These are phyloP conservation scores for Phataginus tricuspis DNA, from an alignment of 2,797 vertebrate genomes.

Conservation along the genomic window DNA sequence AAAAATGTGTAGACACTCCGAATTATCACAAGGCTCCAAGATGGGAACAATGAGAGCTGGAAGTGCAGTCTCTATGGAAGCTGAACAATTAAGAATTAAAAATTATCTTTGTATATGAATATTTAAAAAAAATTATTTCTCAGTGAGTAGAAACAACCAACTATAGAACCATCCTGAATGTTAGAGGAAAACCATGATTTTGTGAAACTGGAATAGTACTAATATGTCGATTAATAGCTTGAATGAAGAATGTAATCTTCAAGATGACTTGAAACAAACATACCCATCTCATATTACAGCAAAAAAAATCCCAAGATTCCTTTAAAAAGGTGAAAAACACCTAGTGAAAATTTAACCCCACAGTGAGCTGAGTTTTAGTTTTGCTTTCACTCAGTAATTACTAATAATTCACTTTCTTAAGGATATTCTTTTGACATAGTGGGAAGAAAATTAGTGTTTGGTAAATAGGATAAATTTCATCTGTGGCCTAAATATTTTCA, in stretches of 20 bases:
- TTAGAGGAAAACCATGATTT: constrained; percentile 24
- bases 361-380: constrained; percentile 21
- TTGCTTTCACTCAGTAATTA: constrained; percentile 28
- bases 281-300: neutral
- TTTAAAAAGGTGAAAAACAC: constrained; percentile 30
- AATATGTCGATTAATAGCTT: constrained; percentile 3
- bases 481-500: constrained; percentile 39
- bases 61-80: constrained; percentile 97
- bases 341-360: constrained; percentile 5
- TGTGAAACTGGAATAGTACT: constrained; percentile 37
- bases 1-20: constrained; percentile 98
- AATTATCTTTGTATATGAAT: constrained; percentile 53
- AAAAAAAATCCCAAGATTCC: neutral
- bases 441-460: constrained; percentile 25
- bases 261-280: constrained; percentile 43
- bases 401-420: constrained; percentile 35
- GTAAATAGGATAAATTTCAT: constrained; percentile 43
- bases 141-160: constrained; percentile 41
- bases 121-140: neutral
- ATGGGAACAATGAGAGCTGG: constrained; percentile 97
- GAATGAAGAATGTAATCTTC: constrained; percentile 49
- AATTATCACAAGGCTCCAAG: constrained; percentile 96
- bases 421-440: constrained; percentile 37
- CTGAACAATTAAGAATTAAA: constrained; percentile 84
- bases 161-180: neutral